Evolutionary conservation across 2,113 vertebrate genomes (phyloP), one percentile per base, ranked within the genome.

Genomic region (Oryzias woworae): DNA sequence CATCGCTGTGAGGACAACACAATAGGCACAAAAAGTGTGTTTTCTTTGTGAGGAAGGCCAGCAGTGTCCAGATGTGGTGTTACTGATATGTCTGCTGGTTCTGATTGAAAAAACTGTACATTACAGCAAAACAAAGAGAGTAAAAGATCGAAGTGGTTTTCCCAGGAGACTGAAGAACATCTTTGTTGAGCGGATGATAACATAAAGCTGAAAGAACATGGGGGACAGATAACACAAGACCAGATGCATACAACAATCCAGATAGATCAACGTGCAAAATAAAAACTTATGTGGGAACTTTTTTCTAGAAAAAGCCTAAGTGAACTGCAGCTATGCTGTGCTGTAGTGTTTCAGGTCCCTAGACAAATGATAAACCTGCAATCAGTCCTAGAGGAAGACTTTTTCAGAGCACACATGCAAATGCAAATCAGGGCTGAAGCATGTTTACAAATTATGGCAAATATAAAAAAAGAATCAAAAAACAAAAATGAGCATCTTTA

Each of bases 141-240:
- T 36, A 12, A 36, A 12, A 36, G 36, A 36, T 36, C 10, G 2
- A 36, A 36, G 8, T 36, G 36, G 7, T 36, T 12, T 36, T 36
- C 3, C 2, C 8, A 10, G 10, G 31, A 36, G 31, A 8, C 28
- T 5, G 28, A 31, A 31, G 28, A 31, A 26, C 4, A 36, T 36
- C 31, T 36, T 10, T 8, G 31, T 36, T 36, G 26, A 28, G 7
- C 7, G 4, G 26, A 28, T 28, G 36, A 36, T 2, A 96, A 94
- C 96, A 94, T 70, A 93, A 91, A 89, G 88, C 75, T 88, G 90
- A 92, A 93, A 91, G 92, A 85, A 73, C 58, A 63, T 69, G 7
- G 31, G 10, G 73, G 70, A 73, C 59, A 84, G 66, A 91, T 58
- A 85, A 62, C 54, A 84, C 71, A 80, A 66, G 58, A 45, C 86